phyloP scores from a whole-genome alignment of 2,888 invertebrate species.

The Pegoplata infirma region DNA sequence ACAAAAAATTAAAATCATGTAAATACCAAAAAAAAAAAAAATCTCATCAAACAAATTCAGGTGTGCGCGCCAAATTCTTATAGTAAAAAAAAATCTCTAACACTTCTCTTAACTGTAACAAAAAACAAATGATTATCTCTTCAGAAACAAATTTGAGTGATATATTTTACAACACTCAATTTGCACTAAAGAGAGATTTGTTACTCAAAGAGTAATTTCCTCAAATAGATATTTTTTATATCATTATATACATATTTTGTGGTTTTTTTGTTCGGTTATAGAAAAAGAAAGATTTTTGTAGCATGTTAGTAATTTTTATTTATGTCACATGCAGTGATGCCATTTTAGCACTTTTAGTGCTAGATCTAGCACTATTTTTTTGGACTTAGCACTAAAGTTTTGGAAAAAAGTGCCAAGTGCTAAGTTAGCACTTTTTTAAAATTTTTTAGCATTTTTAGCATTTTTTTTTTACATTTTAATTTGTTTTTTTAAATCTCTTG shows the following conservation, averaged over 20 bases:
- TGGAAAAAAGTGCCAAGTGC: no score
- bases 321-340: no score
- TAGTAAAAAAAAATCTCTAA: conserved; percentile 8
- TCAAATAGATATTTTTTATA: not conserved
- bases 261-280: not conserved
- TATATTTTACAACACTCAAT: conserved; percentile 7
- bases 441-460: no score
- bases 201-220: not conserved
- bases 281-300: conserved; percentile 29
- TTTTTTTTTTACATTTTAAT: no score
- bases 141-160: not conserved
- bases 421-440: no score
- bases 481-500: no score
- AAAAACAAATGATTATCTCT: not conserved
- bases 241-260: not conserved
- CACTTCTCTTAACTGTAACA: not conserved
- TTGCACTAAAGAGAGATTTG: not conserved
- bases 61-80: conserved; percentile 72
- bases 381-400: no score
- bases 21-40: conserved; percentile 23
- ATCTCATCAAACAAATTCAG: conserved; percentile 55
- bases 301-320: conserved; percentile 38
- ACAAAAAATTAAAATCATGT: conserved; percentile 30
- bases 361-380: no score
- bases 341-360: no score